Percentiles rank a stretch among this genome's conserved stretches.
These are phyloP conservation scores for Andrena bucephala DNA, from an alignment of 2,888 invertebrate genomes.

Conservation along the genomic window DNA sequence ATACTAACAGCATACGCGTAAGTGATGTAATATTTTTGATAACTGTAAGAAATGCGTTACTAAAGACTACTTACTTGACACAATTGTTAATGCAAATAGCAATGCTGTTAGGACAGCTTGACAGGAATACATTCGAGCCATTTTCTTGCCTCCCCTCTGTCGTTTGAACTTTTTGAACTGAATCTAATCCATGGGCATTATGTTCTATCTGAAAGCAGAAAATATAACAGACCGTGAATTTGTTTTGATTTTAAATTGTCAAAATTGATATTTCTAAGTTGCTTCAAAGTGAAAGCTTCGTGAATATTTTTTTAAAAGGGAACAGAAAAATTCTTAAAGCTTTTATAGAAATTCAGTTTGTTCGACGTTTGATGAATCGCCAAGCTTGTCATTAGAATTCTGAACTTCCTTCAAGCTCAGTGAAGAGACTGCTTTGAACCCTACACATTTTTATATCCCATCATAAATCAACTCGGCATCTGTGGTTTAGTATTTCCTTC, in stretches of 20 bases:
- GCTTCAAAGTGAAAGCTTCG: too few species aligned
- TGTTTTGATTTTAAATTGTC: not conserved
- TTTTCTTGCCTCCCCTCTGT: constrained; percentile 59
- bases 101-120: constrained; percentile 61
- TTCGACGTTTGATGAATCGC: not conserved
- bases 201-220: constrained; percentile 63
- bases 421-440: not conserved
- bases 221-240: not conserved
- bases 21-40: constrained; percentile 4
- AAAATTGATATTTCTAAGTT: too few species aligned
- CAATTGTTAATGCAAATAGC: constrained; percentile 62
- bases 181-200: constrained; percentile 66
- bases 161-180: constrained; percentile 44
- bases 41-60: not conserved
- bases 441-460: not conserved
- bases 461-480: not conserved
- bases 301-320: not conserved
- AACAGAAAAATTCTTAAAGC: too few species aligned
- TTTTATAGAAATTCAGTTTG: not conserved
- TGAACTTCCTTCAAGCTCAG: not conserved
- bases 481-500: not conserved
- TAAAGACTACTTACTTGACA: constrained; percentile 67
- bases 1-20: not conserved
- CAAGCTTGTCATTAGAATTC: not conserved
- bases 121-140: constrained; percentile 62